Evolutionary conservation across 1,140 invertebrate genomes (phyloP).

Genomic region (Leucophenga varia): DNA sequence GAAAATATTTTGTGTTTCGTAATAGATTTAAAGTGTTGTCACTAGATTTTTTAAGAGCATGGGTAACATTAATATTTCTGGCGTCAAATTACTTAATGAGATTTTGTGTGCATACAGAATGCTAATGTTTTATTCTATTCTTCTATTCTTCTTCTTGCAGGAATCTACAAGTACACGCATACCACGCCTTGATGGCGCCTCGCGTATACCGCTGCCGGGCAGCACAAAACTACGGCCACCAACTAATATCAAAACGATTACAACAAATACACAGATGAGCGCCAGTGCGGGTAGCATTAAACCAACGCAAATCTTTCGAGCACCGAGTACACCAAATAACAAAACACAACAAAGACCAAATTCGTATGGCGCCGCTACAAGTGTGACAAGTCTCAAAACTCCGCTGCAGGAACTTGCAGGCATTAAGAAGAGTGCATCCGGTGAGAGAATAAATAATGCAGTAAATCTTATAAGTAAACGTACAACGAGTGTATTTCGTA

Average conservation of each 20-base stretch:
- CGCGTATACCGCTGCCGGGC: constrained; percentile 43
- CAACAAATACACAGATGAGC: constrained; percentile 37
- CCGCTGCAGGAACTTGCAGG: constrained; percentile 28
- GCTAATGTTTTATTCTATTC: background rate
- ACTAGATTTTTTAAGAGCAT: background rate
- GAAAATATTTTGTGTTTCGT: constrained; percentile 4
- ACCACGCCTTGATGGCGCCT: constrained; percentile 43
- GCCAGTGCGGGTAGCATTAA: constrained; percentile 9
- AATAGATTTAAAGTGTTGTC: background rate
- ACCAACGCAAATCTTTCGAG: constrained; percentile 33
- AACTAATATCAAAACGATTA: constrained; percentile 12
- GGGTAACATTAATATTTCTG: background rate
- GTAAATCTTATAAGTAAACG: constrained; percentile 32
- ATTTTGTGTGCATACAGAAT: background rate
- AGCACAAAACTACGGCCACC: constrained; percentile 16
- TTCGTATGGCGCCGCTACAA: constrained; percentile 14
- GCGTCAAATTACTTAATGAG: background rate
- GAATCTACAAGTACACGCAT: constrained; percentile 42
- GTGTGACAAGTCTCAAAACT: background rate
- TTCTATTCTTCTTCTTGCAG: constrained; percentile 25
- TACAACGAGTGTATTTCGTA: constrained; percentile 32
- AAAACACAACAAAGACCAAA: constrained; percentile 5
- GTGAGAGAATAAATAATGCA: constrained; percentile 39
- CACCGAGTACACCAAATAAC: constrained; percentile 18
- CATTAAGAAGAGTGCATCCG: constrained; percentile 44